Evolutionary conservation across 2,797 vertebrate genomes (phyloP), one percentile per base, ranked within the genome.

Genomic region (Bufotes viridis): DNA sequence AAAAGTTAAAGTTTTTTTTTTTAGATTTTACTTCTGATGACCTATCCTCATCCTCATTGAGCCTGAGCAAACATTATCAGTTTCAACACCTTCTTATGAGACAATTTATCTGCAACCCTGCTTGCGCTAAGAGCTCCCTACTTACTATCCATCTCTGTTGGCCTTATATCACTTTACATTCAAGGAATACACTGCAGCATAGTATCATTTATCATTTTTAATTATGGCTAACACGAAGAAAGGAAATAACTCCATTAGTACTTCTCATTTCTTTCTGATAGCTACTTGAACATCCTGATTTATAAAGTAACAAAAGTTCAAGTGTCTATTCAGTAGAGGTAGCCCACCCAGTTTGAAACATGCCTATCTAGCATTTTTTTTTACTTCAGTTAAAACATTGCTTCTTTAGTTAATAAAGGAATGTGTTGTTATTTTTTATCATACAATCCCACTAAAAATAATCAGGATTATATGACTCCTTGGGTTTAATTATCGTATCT

Each of bases 261-360:
- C 24, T 55, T 3, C 82, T 34, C 24, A 34, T 7, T 74, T 72
- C 74, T 57, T 63, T 80, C 34, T 75, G 80, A 55, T 65, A 75
- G 82, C 65, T 81, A 65, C 82, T 88, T 85, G 42, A 85, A 82
- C 69, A 85, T 67, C 58, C 34, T 89, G 83, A 88, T 88, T 74
- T 75, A 85, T 85, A 51, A 80, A 85, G 87, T 72, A 88, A 26
- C 60, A 78, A 85, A 58, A 85, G 29, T 84, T 75, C 22, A 84
- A 84, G 53, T 74, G 42, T 57, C 67, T 51, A 34, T 67, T 76
- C 57, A 74, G 53, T 17, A 82, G 42, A 82, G 63, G 34, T 18
- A 26, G 63, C 29, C 81, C 81, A 82, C 81, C 80, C 42, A 81
- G 34, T 22, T n/a, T 51, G 22, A 51, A n/a, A 22, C n/a, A n/a